Percentiles rank a stretch among this genome's conserved stretches.
Conservation (phyloP, 1,140 invertebrate species). For the Caerostris darwini region DNA sequence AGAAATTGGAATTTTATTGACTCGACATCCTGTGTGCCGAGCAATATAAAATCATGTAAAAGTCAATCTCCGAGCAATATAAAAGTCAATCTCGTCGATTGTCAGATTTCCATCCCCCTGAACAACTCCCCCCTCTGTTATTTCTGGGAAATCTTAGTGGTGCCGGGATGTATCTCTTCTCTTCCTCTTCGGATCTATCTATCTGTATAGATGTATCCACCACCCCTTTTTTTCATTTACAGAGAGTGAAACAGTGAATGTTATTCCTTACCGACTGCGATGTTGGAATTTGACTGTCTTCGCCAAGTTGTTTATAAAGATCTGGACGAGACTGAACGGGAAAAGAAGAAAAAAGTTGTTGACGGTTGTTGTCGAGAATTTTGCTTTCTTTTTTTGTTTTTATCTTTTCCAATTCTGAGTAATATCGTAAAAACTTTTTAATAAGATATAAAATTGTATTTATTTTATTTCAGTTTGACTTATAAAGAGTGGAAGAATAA, state of each 20-base stretch:
- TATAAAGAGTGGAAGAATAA: too few species aligned
- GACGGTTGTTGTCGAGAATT: too few species aligned
- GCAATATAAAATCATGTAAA: too few species aligned
- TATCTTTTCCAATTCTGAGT: too few species aligned
- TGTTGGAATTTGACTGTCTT: neutral
- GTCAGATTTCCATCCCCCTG: constrained; percentile 68
- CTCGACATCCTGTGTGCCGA: constrained; percentile 62
- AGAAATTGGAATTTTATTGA: constrained; percentile 74
- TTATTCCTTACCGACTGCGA: neutral
- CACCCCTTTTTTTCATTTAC: neutral
- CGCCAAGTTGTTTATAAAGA: neutral
- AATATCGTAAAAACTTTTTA: too few species aligned
- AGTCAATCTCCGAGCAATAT: too few species aligned
- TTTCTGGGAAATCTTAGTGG: neutral
- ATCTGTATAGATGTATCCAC: neutral
- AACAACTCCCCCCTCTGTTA: neutral
- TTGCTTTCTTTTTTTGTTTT: too few species aligned
- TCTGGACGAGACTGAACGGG: neutral
- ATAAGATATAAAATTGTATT: too few species aligned
- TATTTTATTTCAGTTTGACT: too few species aligned
- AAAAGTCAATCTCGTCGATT: constrained; percentile 75
- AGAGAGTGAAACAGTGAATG: constrained; percentile 1
- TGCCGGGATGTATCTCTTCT: neutral
- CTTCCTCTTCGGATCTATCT: constrained; percentile 1
- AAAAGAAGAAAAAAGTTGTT: neutral